These are phyloP conservation scores for Orthonyx spaldingii DNA, from an alignment of 2,113 vertebrate genomes.

Conservation along the genomic window DNA sequence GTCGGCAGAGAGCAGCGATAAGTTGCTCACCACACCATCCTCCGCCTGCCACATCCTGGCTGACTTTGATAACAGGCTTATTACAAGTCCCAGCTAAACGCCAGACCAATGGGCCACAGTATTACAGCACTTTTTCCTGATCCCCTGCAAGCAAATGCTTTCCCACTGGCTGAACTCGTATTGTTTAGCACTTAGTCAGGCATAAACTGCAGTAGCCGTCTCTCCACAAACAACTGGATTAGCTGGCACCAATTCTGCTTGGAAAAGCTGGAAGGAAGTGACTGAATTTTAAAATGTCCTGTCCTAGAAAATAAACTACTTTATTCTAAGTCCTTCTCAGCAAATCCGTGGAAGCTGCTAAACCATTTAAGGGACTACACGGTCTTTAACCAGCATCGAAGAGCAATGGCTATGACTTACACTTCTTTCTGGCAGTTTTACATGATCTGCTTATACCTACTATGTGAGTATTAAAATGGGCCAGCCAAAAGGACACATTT, in stretches of 20 bases:
- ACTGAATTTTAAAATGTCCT: background rate
- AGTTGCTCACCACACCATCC: background rate
- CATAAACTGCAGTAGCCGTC: background rate
- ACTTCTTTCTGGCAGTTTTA: background rate
- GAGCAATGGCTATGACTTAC: background rate
- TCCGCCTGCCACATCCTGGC: background rate
- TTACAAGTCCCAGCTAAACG: background rate
- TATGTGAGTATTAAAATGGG: background rate
- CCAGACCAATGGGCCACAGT: background rate
- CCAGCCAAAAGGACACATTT: background rate
- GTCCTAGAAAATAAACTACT: conserved; percentile 22
- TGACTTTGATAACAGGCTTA: background rate
- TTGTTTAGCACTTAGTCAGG: background rate
- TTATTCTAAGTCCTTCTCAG: background rate
- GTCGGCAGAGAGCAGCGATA: background rate
- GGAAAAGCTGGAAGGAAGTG: background rate
- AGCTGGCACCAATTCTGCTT: background rate
- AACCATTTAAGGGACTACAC: background rate
- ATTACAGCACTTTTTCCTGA: background rate
- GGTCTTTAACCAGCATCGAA: background rate
- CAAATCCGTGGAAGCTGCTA: background rate
- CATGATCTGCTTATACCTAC: background rate
- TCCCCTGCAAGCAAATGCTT: background rate
- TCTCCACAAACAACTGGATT: background rate
- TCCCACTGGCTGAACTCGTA: background rate